Evolutionary conservation across 2,113 vertebrate species (phyloP).

Genomic region (Ploceus nigricollis): DNA sequence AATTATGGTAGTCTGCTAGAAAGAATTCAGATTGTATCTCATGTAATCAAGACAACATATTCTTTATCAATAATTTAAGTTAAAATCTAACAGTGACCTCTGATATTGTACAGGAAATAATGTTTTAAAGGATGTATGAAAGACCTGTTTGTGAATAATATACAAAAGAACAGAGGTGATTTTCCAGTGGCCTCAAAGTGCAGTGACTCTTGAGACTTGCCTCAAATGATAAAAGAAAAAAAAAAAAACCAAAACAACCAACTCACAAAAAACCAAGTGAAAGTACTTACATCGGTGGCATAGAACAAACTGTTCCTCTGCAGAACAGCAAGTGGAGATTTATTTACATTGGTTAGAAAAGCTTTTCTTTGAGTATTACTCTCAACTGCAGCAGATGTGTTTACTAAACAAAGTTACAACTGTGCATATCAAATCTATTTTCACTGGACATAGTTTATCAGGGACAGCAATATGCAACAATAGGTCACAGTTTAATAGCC

Average conservation of each 20-base stretch:
- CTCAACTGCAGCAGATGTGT: background rate
- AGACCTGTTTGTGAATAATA: background rate
- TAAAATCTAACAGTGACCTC: background rate
- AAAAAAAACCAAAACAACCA: background rate
- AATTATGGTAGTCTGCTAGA: background rate
- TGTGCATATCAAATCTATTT: background rate
- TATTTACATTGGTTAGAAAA: background rate
- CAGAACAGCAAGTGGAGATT: background rate
- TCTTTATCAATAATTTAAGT: background rate
- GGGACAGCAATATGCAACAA: background rate
- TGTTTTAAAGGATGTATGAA: background rate
- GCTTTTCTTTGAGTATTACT: background rate
- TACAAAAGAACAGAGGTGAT: background rate
- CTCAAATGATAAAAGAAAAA: background rate
- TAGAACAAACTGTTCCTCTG: background rate
- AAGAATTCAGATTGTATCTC: background rate
- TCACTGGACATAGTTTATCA: background rate
- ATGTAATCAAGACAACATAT: background rate
- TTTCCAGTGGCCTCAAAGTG: background rate
- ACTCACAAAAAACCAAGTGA: background rate
- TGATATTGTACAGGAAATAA: background rate
- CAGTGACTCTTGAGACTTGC: background rate
- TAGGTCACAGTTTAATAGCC: background rate
- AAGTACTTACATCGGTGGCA: background rate
- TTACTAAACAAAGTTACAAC: background rate